Evolutionary conservation across 2,888 invertebrate species (phyloP), one percentile per base, ranked within the genome.

Genomic region (Atethmia centrago): DNA sequence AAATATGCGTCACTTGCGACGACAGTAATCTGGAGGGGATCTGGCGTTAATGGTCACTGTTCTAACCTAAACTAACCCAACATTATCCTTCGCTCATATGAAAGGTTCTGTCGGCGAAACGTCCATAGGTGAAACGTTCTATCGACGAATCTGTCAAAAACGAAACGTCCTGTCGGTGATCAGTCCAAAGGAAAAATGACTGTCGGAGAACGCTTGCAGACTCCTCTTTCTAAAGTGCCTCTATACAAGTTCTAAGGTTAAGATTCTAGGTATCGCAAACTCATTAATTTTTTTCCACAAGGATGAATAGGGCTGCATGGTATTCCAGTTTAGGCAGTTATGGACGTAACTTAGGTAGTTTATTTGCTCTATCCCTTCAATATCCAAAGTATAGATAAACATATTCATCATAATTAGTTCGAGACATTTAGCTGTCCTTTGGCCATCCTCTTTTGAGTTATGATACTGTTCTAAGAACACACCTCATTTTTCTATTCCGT

Each of bases 401-500:
- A 83, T 86, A 88, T 87, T 87, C 77, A 88, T 88, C 85, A 88
- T 86, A 87, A 86, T 88, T 90, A 89, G 84, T 81, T 81, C 72
- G 80, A 83, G 83, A 85, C 84, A 86, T 84, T 85, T 82, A 85
- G 71, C 56, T 80, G 31, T 66, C 65, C 74, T 62, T 80, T 83
- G 76, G 84, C 78, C 51, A 88, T 88, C 87, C 79, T 87, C 85
- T 84, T 65, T 86, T 93, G 92, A 95, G 88, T 93, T 94, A 95
- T 93, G 89, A 87, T 86, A 87, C 86, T 87, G 83, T 94, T 95
- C 95, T 90, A 83, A 89, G 94, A 95, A 94, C 79, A 89, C 85
- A 87, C 88, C 88, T 91, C 91, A 93, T 93, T 91, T 93, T 93
- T 94, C 92, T 93, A 91, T 93, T 92, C 91, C 90, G 87, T 86